Percentiles rank a stretch among this genome's conserved stretches.
phyloP scores from a whole-genome alignment of 2,797 vertebrate genomes.

The Graptemys geographica region DNA sequence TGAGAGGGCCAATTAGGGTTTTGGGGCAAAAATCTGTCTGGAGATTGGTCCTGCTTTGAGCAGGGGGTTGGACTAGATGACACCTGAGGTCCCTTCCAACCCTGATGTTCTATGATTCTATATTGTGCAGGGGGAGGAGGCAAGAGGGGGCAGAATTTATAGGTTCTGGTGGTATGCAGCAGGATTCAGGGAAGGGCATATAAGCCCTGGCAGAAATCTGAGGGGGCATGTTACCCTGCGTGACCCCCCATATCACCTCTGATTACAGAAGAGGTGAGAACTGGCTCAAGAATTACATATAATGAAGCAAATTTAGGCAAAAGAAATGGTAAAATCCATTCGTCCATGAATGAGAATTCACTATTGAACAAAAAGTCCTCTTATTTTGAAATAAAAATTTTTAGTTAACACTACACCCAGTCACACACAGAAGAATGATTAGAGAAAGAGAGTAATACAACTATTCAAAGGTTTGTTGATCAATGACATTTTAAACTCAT shows the following conservation, averaged over 20 bases:
- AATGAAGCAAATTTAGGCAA: not conserved
- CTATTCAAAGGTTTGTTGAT: not conserved
- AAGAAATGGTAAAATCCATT: not conserved
- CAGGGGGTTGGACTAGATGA: no score
- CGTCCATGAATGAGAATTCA: no score
- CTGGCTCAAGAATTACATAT: not conserved
- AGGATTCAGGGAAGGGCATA: not conserved
- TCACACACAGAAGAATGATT: not conserved
- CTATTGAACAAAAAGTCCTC: not conserved
- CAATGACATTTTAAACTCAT: not conserved
- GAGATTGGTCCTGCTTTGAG: no score
- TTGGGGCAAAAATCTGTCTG: no score
- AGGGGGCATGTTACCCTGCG: no score
- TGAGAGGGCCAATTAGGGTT: no score
- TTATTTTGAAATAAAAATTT: not conserved
- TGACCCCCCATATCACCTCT: not conserved
- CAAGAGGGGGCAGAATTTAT: not conserved
- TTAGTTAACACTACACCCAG: not conserved
- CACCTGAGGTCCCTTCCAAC: no score
- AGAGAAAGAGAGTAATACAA: not conserved
- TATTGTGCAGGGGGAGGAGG: no score
- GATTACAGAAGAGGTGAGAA: not conserved
- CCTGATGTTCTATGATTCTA: no score
- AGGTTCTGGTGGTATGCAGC: not conserved
- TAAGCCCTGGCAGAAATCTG: not conserved